Evolutionary conservation across 2,113 vertebrate genomes (phyloP).

Genomic region (Grus americana): DNA sequence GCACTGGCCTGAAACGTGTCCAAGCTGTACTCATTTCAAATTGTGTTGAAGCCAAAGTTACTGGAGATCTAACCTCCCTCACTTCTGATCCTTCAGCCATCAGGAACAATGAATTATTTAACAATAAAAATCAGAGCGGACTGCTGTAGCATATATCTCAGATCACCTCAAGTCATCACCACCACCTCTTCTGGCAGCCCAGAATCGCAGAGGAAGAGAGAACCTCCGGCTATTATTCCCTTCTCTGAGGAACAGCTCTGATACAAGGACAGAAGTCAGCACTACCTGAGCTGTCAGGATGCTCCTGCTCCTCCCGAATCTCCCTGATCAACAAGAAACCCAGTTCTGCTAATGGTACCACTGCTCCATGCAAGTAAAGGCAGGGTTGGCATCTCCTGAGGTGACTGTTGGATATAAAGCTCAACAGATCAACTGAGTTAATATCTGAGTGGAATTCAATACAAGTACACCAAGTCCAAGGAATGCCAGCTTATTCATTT

Average conservation of each 20-base stretch:
- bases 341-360: neutral
- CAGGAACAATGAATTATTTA: slow-evolving; percentile 36
- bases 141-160: neutral
- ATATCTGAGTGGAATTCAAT: neutral
- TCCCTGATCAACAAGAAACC: accelerated
- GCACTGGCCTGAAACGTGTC: neutral
- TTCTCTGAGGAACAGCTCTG: neutral
- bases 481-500: neutral
- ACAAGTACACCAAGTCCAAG: neutral
- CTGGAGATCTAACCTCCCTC: neutral
- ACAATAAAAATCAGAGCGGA: neutral
- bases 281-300: neutral
- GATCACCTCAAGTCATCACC: neutral
- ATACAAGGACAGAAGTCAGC: neutral
- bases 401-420: neutral
- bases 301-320: neutral
- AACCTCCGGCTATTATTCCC: neutral
- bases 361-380: neutral
- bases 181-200: neutral
- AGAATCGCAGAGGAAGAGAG: neutral
- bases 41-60: neutral
- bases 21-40: neutral
- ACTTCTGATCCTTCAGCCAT: neutral
- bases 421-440: neutral
- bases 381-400: neutral